Base-by-base conservation (phyloP, 2,888 invertebrate species). In the Conomelus anceps region DNA sequence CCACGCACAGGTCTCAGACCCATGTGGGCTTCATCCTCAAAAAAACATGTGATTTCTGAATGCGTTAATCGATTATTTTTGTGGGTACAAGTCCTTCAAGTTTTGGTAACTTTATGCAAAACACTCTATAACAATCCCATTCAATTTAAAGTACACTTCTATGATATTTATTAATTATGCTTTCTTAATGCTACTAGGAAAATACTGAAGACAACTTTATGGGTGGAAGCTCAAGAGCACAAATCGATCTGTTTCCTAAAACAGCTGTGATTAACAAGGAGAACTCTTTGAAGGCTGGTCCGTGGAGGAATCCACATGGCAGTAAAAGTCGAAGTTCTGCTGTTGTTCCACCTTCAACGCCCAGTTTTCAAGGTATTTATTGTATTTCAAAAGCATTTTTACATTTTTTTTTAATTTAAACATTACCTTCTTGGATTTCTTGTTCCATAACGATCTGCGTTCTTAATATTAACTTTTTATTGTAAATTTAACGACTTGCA, bases 251-350 rank as follows among this genome's bases (percentile, higher is more conserved):
- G 0, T 92, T 92, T 22, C 94, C 94, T 13, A 93, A 95, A 90
- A 94, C 94, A 89, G 94, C 94, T 90, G 92, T 93, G n/a, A 92
- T 94, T 23, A 94, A 94, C 90, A 95, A 96, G 92, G 97, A 97
- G 93, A 97, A 97, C 93, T 94, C 94, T 1, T 94, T 95, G 90
- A 96, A 96, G 92, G 94, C 97, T 0, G 96, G 96, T 0, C 95
- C 95, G 3, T 97, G 97, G 97, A 95, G n/a, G 63, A 89, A 34
- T 23, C 90, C 90, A 22, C 90, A 90, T 17, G 91, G 90, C 20
- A 90, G 90, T 17, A 91, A 90, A 88, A 90, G 91, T 88, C 89
- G 88, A 84, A 89, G 90, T 41, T 87, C 84, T 6, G 63, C 86
- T 9, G 41, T 23, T 22, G 23, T 63, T 86, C 86, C 23, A 26